A percentile compares a stretch with the other conserved stretches of the same genome.
Conservation (phyloP, 1,140 invertebrate species). For the Homalodisca vitripennis region DNA sequence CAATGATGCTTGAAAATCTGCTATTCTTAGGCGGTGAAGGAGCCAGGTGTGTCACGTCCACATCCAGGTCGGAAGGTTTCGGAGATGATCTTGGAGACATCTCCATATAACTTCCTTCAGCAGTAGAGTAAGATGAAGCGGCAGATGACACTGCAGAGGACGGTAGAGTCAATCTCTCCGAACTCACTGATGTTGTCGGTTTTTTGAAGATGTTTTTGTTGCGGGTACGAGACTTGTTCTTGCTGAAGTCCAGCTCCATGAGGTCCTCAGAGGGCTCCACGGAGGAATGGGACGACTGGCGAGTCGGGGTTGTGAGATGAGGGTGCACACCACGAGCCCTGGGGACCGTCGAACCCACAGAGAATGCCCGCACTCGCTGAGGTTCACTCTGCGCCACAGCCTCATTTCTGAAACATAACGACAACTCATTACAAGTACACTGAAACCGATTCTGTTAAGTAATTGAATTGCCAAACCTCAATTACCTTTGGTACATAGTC, state of each 20-base stretch:
- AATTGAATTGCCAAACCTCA: too few species aligned
- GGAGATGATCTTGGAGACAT: conserved; percentile 40
- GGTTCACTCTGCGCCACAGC: conserved; percentile 46
- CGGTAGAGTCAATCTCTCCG: conserved; percentile 38
- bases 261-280: conserved; percentile 69
- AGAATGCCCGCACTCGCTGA: conserved; percentile 62
- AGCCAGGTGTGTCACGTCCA: conserved; percentile 13
- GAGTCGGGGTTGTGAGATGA: conserved; percentile 29
- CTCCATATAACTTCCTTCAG: conserved; percentile 40
- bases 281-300: conserved; percentile 59
- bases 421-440: too few species aligned
- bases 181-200: conserved; percentile 31
- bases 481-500: too few species aligned
- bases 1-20: conserved; percentile 32
- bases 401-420: conserved; percentile 46
- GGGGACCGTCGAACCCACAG: conserved; percentile 59
- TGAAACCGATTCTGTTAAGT: too few species aligned
- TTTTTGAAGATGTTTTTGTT: conserved; percentile 29
- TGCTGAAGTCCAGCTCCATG: conserved; percentile 76
- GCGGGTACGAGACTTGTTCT: conserved; percentile 35
- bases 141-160: conserved; percentile 31
- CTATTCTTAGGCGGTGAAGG: conserved; percentile 34
- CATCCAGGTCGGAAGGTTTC: conserved; percentile 32
- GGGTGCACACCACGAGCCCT: conserved; percentile 28
- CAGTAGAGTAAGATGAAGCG: conserved; percentile 39